phyloP scores from a whole-genome alignment of 2,797 vertebrate genomes.

The Hoplostethus mediterraneus region DNA sequence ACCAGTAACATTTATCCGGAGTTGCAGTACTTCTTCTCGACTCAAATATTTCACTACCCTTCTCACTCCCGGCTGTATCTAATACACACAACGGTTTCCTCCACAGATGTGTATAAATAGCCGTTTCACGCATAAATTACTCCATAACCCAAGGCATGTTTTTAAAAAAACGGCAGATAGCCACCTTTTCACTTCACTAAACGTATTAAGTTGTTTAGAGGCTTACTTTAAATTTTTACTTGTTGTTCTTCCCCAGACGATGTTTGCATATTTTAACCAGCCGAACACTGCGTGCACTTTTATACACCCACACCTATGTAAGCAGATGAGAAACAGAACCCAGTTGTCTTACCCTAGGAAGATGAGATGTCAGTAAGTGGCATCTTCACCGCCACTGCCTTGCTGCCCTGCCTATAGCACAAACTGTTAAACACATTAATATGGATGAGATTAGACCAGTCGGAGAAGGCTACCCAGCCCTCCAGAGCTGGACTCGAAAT shows the following conservation, averaged over 20 bases:
- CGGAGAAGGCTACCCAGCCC: conserved; percentile 15
- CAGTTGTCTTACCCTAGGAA: conserved; percentile 10
- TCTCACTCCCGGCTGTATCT: neutral
- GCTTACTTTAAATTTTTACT: neutral
- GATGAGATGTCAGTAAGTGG: conserved; percentile 16
- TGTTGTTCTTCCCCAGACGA: neutral
- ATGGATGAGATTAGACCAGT: conserved; percentile 41
- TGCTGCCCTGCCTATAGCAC: conserved; percentile 14
- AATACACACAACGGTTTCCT: neutral
- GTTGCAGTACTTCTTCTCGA: neutral
- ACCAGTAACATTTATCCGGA: neutral
- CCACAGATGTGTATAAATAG: conserved; percentile 12
- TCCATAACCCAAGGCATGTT: conserved; percentile 2
- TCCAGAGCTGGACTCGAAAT: conserved; percentile 22
- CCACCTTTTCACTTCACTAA: neutral
- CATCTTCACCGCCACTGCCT: conserved; percentile 11
- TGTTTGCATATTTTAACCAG: neutral
- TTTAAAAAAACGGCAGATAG: neutral
- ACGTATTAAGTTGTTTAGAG: neutral
- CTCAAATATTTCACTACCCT: neutral
- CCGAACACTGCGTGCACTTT: neutral
- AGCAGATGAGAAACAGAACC: conserved; percentile 9
- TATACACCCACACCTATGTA: neutral
- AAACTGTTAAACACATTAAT: conserved; percentile 39
- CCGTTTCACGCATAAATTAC: conserved; percentile 21